These are phyloP conservation scores for Apodemus agrarius DNA, from an alignment of 2,797 vertebrate genomes.

Conservation along the genomic window DNA sequence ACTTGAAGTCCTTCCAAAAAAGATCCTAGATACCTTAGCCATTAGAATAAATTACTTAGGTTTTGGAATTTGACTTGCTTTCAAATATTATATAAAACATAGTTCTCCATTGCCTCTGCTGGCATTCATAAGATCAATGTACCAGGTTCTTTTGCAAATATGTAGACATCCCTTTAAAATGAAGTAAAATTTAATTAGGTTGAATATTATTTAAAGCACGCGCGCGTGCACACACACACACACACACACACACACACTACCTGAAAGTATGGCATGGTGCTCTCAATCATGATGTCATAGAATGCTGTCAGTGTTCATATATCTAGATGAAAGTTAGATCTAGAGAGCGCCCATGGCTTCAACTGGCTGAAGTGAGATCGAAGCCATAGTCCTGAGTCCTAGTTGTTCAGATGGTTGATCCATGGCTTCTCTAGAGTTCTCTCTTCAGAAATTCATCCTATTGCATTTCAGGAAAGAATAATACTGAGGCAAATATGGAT, in stretches of 20 bases:
- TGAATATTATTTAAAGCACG: slow-evolving; percentile 45
- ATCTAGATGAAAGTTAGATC: background rate
- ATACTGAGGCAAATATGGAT: background rate
- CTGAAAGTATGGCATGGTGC: background rate
- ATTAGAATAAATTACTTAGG: slow-evolving; percentile 47
- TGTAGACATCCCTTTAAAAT: slow-evolving; percentile 3
- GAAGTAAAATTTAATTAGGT: slow-evolving; percentile 58
- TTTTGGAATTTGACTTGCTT: slow-evolving; percentile 50
- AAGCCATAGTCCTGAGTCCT: background rate
- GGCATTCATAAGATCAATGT: slow-evolving; percentile 47
- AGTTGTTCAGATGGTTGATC: background rate
- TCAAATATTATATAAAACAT: slow-evolving; percentile 53
- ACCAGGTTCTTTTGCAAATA: slow-evolving; percentile 24
- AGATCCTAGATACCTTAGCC: background rate
- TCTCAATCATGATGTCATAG: background rate
- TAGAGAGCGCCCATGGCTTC: background rate
- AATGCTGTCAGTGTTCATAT: background rate
- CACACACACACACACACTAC: background rate
- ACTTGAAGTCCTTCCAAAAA: slow-evolving; percentile 32
- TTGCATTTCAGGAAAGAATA: background rate
- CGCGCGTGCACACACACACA: background rate
- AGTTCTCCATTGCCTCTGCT: slow-evolving; percentile 1
- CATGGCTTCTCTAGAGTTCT: background rate
- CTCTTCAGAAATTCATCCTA: background rate
- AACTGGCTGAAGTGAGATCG: background rate